Evolutionary conservation across 2,888 invertebrate genomes (phyloP).

Genomic region (Mesodorylaimus sp.): DNA sequence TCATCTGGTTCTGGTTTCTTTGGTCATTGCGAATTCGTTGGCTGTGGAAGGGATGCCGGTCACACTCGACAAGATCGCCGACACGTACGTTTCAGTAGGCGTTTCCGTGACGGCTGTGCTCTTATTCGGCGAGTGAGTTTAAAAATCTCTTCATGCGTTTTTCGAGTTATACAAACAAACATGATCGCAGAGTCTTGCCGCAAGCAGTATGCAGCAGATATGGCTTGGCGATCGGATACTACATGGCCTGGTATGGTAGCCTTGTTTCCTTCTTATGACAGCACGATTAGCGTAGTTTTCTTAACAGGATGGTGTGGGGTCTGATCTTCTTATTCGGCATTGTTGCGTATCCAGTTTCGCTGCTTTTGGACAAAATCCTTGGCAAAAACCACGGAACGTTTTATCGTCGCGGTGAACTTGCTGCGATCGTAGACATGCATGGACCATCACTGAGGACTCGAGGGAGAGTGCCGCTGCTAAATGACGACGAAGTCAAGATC

Average conservation of each 20-base stretch:
- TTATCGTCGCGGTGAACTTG: conserved; percentile 27
- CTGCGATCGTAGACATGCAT: conserved; percentile 30
- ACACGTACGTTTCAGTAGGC: conserved; percentile 28
- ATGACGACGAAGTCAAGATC: conserved; percentile 29
- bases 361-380: conserved; percentile 29
- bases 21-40: conserved; percentile 30
- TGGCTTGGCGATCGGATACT: conserved; percentile 31
- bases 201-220: conserved; percentile 31
- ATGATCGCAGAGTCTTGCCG: conserved; percentile 30
- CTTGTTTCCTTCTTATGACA: too few species aligned
- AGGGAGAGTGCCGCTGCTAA: too few species aligned
- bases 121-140: conserved; percentile 33
- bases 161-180: too few species aligned
- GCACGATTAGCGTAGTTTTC: too few species aligned
- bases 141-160: too few species aligned
- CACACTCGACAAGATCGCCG: conserved; percentile 29
- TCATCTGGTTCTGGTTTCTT: conserved; percentile 31
- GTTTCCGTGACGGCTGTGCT: conserved; percentile 32
- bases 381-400: conserved; percentile 30
- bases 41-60: conserved; percentile 33
- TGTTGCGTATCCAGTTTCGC: conserved; percentile 31
- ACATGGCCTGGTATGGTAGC: conserved; percentile 26
- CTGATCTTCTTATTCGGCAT: conserved; percentile 28
- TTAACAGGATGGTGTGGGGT: conserved; percentile 30
- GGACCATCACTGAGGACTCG: too few species aligned